These are phyloP conservation scores for Gortyna flavago DNA, from an alignment of 2,888 invertebrate genomes.

Conservation along the genomic window DNA sequence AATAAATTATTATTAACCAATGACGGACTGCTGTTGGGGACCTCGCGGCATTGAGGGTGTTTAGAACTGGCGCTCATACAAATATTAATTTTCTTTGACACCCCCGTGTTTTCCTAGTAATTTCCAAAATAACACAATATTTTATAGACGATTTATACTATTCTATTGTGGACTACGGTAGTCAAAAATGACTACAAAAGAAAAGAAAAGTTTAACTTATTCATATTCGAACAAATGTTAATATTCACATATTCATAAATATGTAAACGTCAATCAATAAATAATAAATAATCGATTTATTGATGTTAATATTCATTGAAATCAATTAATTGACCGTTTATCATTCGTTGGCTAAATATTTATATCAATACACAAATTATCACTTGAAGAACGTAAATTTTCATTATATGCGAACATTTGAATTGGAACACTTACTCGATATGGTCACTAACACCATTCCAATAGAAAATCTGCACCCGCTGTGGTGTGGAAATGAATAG, in stretches of 20 bases:
- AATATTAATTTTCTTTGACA: not conserved
- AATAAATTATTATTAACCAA: slow-evolving; percentile 81
- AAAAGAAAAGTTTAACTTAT: not conserved
- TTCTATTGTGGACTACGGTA: not conserved
- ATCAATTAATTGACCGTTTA: slow-evolving; percentile 43
- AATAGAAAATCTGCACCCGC: slow-evolving; percentile 36
- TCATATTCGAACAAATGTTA: not conserved
- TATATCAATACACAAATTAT: slow-evolving; percentile 47
- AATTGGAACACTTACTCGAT: slow-evolving; percentile 51
- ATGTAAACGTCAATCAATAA: slow-evolving; percentile 5
- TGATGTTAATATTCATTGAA: slow-evolving; percentile 43
- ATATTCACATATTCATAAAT: slow-evolving; percentile 12
- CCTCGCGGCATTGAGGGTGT: slow-evolving; percentile 12
- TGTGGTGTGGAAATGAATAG: slow-evolving; percentile 20
- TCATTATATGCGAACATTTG: slow-evolving; percentile 35
- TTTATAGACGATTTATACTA: not conserved
- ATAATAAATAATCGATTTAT: slow-evolving; percentile 22
- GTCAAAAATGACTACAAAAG: not conserved
- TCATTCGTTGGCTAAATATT: slow-evolving; percentile 49
- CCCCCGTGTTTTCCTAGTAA: not conserved
- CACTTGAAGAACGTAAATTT: slow-evolving; percentile 49
- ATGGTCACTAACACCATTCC: slow-evolving; percentile 58
- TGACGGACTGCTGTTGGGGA: slow-evolving; percentile 73
- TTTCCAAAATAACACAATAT: not conserved
- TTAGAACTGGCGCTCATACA: slow-evolving; percentile 52